Evolutionary conservation across 2,888 invertebrate species (phyloP).

Genomic region (Xestia rhomboidea): DNA sequence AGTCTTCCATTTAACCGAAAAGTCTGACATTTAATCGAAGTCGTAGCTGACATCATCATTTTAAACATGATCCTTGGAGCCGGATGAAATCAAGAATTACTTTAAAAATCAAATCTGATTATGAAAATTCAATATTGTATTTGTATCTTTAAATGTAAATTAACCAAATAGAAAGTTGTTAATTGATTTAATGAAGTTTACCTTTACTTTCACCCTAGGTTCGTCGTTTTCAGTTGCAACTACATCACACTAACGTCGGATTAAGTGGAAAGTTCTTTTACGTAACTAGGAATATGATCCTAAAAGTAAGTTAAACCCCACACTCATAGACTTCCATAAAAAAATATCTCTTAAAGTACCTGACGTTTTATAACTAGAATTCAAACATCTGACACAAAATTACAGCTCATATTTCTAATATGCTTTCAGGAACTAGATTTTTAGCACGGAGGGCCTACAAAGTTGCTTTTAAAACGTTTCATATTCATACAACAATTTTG

Average conservation of each 20-base stretch:
- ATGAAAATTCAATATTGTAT: not conserved
- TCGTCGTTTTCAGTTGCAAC: constrained; percentile 72
- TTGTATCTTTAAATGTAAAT: not conserved
- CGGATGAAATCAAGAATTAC: not conserved
- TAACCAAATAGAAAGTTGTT: too few relatives aligned
- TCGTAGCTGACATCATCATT: not conserved
- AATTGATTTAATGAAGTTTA: not conserved
- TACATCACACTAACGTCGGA: constrained; percentile 68
- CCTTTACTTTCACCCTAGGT: constrained; percentile 59
- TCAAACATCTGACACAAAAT: too few relatives aligned
- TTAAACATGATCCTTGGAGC: not conserved
- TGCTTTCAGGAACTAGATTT: too few relatives aligned
- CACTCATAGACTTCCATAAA: too few relatives aligned
- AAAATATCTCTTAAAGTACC: not conserved
- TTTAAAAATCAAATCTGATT: not conserved
- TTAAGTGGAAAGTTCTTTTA: constrained; percentile 73
- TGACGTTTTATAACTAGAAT: not conserved
- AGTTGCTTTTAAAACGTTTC: too few relatives aligned
- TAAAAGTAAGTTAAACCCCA: constrained; percentile 66
- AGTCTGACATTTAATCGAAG: too few relatives aligned
- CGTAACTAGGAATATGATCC: constrained; percentile 69
- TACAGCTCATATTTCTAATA: too few relatives aligned
- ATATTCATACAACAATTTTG: too few relatives aligned
- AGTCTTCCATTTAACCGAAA: too few relatives aligned
- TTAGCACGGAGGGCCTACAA: too few relatives aligned